Conservation (phyloP, 2,888 invertebrate genomes). For the Micoletzkya japonica region DNA sequence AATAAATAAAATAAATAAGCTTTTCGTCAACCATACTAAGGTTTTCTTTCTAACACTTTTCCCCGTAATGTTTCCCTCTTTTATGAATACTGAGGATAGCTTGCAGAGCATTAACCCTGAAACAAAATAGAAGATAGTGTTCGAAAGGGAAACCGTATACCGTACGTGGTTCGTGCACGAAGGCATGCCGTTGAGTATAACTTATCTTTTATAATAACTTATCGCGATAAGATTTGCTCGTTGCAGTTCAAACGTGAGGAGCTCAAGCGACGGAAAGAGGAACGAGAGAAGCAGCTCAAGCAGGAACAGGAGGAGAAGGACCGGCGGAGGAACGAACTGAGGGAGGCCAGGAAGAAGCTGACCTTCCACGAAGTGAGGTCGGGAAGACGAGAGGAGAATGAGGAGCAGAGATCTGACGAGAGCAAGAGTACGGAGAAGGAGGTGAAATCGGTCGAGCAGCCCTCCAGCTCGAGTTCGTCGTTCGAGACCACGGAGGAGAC, state of each 20-base stretch:
- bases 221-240: neutral
- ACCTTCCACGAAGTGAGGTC: neutral
- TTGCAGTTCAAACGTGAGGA: constrained; percentile 11
- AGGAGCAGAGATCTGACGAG: neutral
- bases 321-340: neutral
- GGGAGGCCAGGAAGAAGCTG: neutral
- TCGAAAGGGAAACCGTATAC: neutral
- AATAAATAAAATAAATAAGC: no score
- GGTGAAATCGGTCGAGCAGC: neutral
- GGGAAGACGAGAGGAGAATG: neutral
- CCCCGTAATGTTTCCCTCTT: no score
- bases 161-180: neutral
- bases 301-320: constrained; percentile 23
- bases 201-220: neutral
- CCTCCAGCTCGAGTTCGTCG: neutral
- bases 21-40: no score
- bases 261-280: constrained; percentile 2
- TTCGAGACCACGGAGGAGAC: neutral
- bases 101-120: neutral
- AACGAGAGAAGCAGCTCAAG: neutral
- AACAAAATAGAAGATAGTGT: neutral
- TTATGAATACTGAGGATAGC: no score
- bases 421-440: no score
- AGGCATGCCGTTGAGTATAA: neutral
- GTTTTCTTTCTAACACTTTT: no score